Evolutionary conservation across 2,797 vertebrate species (phyloP).

Genomic region (Chelonia mydas): DNA sequence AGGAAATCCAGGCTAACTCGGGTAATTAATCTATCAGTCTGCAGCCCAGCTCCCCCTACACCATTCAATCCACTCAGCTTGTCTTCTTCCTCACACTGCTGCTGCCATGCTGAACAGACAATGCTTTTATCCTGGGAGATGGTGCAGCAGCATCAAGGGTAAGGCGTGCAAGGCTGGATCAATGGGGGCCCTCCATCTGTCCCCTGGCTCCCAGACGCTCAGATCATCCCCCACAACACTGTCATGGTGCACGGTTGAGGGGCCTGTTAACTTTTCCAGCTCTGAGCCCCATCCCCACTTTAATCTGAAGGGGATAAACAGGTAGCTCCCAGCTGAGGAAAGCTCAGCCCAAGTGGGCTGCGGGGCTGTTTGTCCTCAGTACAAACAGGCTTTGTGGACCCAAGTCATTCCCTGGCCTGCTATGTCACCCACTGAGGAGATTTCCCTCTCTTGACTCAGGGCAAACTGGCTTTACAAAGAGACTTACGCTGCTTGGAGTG

Average conservation of each 20-base stretch:
- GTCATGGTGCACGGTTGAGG: neutral
- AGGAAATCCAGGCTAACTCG: constrained; percentile 45
- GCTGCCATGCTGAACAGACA: neutral
- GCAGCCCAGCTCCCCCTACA: neutral
- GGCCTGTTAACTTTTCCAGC: neutral
- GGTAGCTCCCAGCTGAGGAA: neutral
- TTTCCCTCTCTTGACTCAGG: neutral
- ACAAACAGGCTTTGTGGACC: neutral
- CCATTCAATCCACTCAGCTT: neutral
- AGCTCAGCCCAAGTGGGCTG: neutral
- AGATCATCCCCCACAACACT: neutral
- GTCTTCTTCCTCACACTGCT: neutral
- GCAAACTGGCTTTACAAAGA: neutral
- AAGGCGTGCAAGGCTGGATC: rapidly evolving
- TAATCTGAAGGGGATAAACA: neutral
- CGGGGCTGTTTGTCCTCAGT: neutral
- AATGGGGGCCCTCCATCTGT: neutral
- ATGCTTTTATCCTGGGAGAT: neutral
- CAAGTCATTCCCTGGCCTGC: neutral
- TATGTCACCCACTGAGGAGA: neutral
- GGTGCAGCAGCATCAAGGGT: neutral
- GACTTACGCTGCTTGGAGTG: neutral
- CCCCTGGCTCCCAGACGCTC: neutral
- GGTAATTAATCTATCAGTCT: neutral
- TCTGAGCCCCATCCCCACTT: neutral